Evolutionary conservation across 2,113 vertebrate genomes (phyloP), one percentile per base, ranked within the genome.

Genomic region (Rissa tridactyla): DNA sequence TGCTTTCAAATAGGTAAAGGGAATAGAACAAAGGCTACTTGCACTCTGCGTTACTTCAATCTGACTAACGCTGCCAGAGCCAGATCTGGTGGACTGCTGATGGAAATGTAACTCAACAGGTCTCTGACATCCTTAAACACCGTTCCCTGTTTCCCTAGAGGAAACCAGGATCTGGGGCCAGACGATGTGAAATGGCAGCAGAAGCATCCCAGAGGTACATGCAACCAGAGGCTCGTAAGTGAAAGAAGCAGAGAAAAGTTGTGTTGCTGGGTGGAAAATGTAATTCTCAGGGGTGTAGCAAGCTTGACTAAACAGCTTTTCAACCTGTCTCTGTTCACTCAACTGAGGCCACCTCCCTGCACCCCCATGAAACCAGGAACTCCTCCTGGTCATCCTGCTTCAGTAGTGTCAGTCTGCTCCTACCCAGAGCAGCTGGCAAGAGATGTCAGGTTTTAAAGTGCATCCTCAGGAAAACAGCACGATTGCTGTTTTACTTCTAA

Each of bases 41-140:
- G 21, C 13, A 19, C 17, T 88, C 66, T 22, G 7, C 46, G 64
- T 42, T 85, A 26, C 72, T 87, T 80, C 49, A 76, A n/a, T 57
- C 55, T 92, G 58, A 91, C 71, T 92, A 87, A 89, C 0, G 2
- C 30, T 89, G 55, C 51, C 68, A 40, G 58, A 71, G 66, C 30
- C 5, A 1, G 23, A 27, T 60, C 65, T 82, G 61, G 47, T 38
- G 44, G 65, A 44, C 82, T 83, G 86, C 55, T 60, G 90, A 86
- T 76, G 52, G 57, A 96, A 96, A 89, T 54, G 17, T 69, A 94
- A 84, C 54, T 87, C 86, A 92, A 10, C 57, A 64, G 57, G 54
- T 89, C 34, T 91, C 34, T 9, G 16, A 85, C 49, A 85, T 71
- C 82, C 52, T 70, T 85, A 70, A 87, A 85, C 49, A 85, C 36